These are phyloP conservation scores for Dichetophora obliterata DNA, from an alignment of 2,888 invertebrate species.

Conservation along the genomic window DNA sequence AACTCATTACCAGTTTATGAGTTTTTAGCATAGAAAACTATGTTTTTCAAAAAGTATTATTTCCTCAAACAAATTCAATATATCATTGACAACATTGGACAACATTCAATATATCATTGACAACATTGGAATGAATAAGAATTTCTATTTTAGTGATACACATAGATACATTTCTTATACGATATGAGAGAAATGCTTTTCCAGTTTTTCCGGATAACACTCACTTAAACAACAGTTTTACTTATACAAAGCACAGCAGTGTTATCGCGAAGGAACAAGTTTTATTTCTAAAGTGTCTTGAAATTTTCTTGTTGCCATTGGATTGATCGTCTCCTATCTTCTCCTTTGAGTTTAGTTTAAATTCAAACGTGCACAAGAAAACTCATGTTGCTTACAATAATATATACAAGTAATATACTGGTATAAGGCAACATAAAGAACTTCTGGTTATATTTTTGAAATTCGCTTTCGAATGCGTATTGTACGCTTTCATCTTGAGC, in stretches of 20 bases:
- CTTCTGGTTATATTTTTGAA: background rate
- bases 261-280: slow-evolving; percentile 27
- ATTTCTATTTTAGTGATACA: background rate
- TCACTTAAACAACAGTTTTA: slow-evolving; percentile 8
- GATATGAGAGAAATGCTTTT: slow-evolving; percentile 14
- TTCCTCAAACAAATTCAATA: too few relatives aligned
- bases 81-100: too few relatives aligned
- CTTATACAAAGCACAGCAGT: background rate
- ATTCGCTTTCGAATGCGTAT: slow-evolving; percentile 63
- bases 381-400: background rate
- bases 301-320: background rate
- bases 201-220: slow-evolving; percentile 35
- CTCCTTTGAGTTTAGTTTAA: slow-evolving; percentile 31
- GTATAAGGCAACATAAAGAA: too few relatives aligned
- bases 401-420: too few relatives aligned
- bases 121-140: background rate
- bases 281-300: background rate
- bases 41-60: too few relatives aligned
- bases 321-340: background rate
- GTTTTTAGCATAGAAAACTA: too few relatives aligned
- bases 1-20: too few relatives aligned
- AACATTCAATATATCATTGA: too few relatives aligned
- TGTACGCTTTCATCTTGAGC: slow-evolving; percentile 69
- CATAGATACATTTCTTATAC: background rate
- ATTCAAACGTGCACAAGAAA: slow-evolving; percentile 2